These are phyloP conservation scores for Linyphia triangularis DNA, from an alignment of 2,888 invertebrate species.

Conservation along the genomic window DNA sequence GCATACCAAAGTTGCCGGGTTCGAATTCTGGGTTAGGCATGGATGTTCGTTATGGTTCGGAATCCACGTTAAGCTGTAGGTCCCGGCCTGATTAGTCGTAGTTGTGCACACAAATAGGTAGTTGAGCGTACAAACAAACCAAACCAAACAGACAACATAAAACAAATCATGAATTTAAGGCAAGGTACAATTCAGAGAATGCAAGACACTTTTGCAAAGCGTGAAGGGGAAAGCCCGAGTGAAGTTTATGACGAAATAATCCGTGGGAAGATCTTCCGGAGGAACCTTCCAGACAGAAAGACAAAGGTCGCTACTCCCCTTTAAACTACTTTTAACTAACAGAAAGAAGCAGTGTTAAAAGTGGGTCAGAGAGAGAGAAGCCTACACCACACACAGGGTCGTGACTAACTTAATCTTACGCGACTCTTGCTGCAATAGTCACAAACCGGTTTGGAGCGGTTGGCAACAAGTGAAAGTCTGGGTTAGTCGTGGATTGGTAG, in stretches of 20 bases:
- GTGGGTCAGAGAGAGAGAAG: slow-evolving; percentile 13
- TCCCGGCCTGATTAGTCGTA: too few species aligned
- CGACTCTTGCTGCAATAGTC: background rate
- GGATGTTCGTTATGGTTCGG: too few species aligned
- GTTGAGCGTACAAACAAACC: too few species aligned
- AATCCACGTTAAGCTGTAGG: too few species aligned
- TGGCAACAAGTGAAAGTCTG: slow-evolving; percentile 7
- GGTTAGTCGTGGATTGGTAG: slow-evolving; percentile 41
- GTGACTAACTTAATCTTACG: background rate
- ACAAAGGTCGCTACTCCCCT: background rate
- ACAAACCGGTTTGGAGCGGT: slow-evolving; percentile 10
- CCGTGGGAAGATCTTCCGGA: slow-evolving; percentile 2
- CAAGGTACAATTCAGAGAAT: too few species aligned
- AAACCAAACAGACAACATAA: too few species aligned
- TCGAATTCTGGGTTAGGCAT: too few species aligned
- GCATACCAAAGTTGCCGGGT: too few species aligned
- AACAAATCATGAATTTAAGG: too few species aligned
- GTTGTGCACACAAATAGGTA: too few species aligned
- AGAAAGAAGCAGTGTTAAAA: slow-evolving; percentile 6
- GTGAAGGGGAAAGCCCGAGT: too few species aligned
- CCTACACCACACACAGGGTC: slow-evolving; percentile 5
- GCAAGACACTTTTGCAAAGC: too few species aligned
- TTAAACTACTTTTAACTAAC: slow-evolving; percentile 32
- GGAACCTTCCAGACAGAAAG: background rate
- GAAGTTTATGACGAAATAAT: background rate